A percentile compares a stretch with the other conserved stretches of the same genome.
Conservation (phyloP, 2,888 invertebrate species). For the Melanotus villosus region DNA sequence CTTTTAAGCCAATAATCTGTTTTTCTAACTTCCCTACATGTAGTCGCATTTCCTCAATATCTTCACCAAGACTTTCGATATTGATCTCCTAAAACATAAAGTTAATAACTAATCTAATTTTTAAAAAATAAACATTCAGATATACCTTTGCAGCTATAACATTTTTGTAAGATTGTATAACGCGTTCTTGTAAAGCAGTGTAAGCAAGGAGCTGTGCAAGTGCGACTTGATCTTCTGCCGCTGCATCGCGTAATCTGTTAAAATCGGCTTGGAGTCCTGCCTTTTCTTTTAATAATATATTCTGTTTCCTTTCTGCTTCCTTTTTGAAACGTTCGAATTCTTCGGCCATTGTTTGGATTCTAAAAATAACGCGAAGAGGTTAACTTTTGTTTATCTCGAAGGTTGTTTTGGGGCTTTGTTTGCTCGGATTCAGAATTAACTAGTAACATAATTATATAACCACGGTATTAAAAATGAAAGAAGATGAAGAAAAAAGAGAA, state of each 20-base stretch:
- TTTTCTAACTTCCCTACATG: too few relatives aligned
- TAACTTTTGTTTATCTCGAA: too few relatives aligned
- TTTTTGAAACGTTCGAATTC: slow-evolving; percentile 39
- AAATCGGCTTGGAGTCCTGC: slow-evolving; percentile 45
- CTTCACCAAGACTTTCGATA: not conserved
- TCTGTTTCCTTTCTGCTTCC: slow-evolving; percentile 42
- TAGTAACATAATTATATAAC: too few relatives aligned
- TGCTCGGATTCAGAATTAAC: too few relatives aligned
- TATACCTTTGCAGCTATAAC: slow-evolving; percentile 17
- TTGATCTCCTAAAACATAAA: slow-evolving; percentile 18
- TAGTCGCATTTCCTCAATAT: too few relatives aligned
- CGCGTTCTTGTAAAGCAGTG: slow-evolving; percentile 47
- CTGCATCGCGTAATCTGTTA: slow-evolving; percentile 42
- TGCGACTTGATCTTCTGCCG: slow-evolving; percentile 44
- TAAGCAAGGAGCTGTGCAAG: slow-evolving; percentile 43
- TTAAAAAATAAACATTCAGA: too few relatives aligned
- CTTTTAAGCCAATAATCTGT: too few relatives aligned
- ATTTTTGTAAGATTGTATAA: slow-evolving; percentile 43
- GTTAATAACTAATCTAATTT: too few relatives aligned
- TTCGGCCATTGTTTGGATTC: slow-evolving; percentile 31
- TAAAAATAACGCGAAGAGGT: too few relatives aligned
- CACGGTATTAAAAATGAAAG: too few relatives aligned
- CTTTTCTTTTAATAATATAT: slow-evolving; percentile 43
- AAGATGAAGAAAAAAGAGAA: too few relatives aligned
- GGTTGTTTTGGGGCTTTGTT: too few relatives aligned